Evolutionary conservation across 2,113 vertebrate genomes (phyloP).

Genomic region (Microtus oregoni): DNA sequence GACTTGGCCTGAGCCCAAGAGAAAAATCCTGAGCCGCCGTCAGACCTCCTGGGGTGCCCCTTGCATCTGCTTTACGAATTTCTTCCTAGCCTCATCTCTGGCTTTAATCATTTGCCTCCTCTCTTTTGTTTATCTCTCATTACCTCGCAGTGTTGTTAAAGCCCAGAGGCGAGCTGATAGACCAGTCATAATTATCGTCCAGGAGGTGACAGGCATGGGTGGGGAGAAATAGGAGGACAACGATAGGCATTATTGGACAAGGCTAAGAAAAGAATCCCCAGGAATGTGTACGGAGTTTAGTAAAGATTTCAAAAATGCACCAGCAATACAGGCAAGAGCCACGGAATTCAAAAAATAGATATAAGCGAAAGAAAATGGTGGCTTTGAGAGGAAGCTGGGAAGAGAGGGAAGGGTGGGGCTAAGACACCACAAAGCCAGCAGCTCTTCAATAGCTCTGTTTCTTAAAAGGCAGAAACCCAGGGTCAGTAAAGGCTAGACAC

Average conservation of each 20-base stretch:
- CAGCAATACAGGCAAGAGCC: neutral
- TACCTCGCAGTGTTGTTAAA: neutral
- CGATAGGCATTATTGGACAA: neutral
- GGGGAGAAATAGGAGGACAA: neutral
- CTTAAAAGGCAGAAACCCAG: neutral
- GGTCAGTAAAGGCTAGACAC: neutral
- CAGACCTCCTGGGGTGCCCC: neutral
- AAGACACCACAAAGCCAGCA: neutral
- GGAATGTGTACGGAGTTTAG: neutral
- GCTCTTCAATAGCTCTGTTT: slow-evolving; percentile 32
- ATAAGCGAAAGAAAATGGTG: slow-evolving; percentile 22
- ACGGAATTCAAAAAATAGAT: neutral
- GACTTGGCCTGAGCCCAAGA: neutral
- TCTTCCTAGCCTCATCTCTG: neutral
- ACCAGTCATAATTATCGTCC: neutral
- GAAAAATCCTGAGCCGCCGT: neutral
- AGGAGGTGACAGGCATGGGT: neutral
- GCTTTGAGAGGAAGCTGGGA: neutral
- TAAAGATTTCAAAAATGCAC: neutral
- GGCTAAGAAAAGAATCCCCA: slow-evolving; percentile 28
- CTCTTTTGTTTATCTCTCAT: slow-evolving; percentile 35
- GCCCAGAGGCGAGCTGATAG: neutral
- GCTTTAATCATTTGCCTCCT: neutral
- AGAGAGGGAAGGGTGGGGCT: neutral
- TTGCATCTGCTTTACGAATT: neutral